Evolutionary conservation across 2,113 vertebrate genomes (phyloP), one percentile per base, ranked within the genome.

Genomic region (Sorex araneus): DNA sequence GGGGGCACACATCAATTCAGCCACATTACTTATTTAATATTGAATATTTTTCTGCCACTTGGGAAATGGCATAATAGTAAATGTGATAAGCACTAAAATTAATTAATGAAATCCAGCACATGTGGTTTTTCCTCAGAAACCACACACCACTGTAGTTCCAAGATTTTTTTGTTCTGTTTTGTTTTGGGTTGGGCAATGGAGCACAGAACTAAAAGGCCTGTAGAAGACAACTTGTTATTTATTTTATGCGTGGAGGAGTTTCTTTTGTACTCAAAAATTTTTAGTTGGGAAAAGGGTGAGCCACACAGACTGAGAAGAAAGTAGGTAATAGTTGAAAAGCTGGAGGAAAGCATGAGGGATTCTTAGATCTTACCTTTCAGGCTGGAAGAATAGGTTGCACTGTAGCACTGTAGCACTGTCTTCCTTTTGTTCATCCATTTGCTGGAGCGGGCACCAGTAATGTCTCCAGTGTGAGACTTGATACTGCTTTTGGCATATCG

Each of bases 1-100:
- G 36, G 11, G 13, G n/a, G 0, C 43, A 30, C 7, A 86, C 47
- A 18, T 90, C 50, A 89, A 19, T 67, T 69, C 23, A 86, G 30
- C 69, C 16, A 40, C 27, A 83, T 2, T 71, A 12, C 25, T 71
- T 84, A 76, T 67, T 63, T 87, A 86, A 85, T 77, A 75, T 15
- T 47, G 69, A 77, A 79, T 70, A 34, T 73, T 85, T 95, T 94
- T 77, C 69, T 89, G 67, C 57, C 1, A 0, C 2, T 47, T 92
- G 50, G 34, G 28, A 90, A 54, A 66, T 74, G 4, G 1, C 76
- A 7, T 70, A 28, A 67, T 30, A 77, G 27, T 60, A 91, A 82
- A 78, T 69, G 60, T 78, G 19, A 82, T 91, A 91, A 93, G 5
- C 36, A 36, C 15, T 50, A 45, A 91, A 76, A 87, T 74, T 78